These are phyloP conservation scores for Chelonus formosanus DNA, from an alignment of 2,888 invertebrate species.

Conservation along the genomic window DNA sequence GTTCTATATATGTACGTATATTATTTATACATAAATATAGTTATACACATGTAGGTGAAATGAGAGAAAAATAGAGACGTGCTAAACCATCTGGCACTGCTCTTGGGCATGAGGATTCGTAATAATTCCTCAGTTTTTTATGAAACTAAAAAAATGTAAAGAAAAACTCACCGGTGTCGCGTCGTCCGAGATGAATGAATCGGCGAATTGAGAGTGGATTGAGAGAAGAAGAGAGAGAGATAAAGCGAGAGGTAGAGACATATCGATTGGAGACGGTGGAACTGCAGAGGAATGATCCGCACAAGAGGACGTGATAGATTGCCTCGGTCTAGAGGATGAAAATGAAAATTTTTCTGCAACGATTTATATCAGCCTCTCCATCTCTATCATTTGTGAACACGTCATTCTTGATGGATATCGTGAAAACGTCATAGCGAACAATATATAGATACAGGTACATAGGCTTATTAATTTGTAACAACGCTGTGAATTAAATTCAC, in stretches of 20 bases:
- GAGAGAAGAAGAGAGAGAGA: background rate
- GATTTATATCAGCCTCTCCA: slow-evolving; percentile 22
- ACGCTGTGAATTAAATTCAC: too few relatives aligned
- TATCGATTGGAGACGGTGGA: slow-evolving; percentile 20
- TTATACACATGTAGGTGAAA: background rate
- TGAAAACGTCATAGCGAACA: slow-evolving; percentile 14
- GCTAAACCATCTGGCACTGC: slow-evolving; percentile 21
- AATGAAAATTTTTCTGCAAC: slow-evolving; percentile 33
- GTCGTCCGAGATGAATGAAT: slow-evolving; percentile 19
- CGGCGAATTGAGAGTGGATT: slow-evolving; percentile 11
- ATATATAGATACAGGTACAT: background rate
- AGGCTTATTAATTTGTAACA: slow-evolving; percentile 2
- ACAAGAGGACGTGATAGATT: slow-evolving; percentile 32
- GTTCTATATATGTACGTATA: slow-evolving; percentile 1
- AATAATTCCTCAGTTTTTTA: slow-evolving; percentile 18
- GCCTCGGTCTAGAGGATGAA: slow-evolving; percentile 27
- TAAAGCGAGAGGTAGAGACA: background rate
- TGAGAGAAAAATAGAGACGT: slow-evolving; percentile 5
- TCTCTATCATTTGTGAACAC: slow-evolving; percentile 16
- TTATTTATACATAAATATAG: background rate
- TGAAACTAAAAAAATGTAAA: background rate
- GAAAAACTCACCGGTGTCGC: background rate
- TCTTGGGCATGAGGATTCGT: slow-evolving; percentile 13
- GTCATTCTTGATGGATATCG: slow-evolving; percentile 21
- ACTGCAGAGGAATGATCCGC: slow-evolving; percentile 27